Evolutionary conservation across 2,113 vertebrate genomes (phyloP).

Genomic region (Serranochromis macrocephalus): DNA sequence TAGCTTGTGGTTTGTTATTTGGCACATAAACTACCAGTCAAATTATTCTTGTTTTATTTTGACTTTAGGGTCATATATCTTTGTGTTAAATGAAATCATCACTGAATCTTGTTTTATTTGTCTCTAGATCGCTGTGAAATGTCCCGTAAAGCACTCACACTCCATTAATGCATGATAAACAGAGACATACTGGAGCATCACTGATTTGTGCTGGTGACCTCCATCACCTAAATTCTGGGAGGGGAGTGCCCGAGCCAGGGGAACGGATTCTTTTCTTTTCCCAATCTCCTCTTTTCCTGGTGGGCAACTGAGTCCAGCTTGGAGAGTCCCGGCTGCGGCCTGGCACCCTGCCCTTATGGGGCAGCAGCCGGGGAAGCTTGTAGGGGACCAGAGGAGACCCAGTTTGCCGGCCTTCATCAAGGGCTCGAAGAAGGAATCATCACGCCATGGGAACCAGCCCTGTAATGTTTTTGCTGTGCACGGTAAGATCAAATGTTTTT

Average conservation of each 20-base stretch:
- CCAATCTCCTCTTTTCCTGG: background rate
- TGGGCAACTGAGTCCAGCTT: conserved; percentile 37
- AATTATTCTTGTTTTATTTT: background rate
- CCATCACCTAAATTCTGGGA: background rate
- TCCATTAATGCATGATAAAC: conserved; percentile 47
- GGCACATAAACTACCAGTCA: background rate
- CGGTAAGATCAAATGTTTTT: conserved; percentile 74
- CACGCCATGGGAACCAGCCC: conserved; percentile 80
- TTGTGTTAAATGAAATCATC: background rate
- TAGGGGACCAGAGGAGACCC: conserved; percentile 96
- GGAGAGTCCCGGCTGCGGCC: conserved; percentile 69
- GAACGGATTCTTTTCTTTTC: background rate
- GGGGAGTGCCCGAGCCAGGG: conserved; percentile 7
- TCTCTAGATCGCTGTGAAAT: conserved; percentile 17
- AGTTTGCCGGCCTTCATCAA: conserved; percentile 97
- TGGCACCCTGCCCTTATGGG: conserved; percentile 89
- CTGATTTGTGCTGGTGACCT: conserved; percentile 5
- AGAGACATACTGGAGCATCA: conserved; percentile 17
- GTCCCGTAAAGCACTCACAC: conserved; percentile 1
- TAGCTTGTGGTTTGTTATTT: background rate
- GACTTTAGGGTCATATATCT: background rate
- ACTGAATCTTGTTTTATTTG: background rate
- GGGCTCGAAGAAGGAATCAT: conserved; percentile 81
- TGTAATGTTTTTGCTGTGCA: conserved; percentile 93
- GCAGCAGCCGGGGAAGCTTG: conserved; percentile 98